Evolutionary conservation across 2,888 invertebrate species (phyloP).

Genomic region (Pyralis farinalis): DNA sequence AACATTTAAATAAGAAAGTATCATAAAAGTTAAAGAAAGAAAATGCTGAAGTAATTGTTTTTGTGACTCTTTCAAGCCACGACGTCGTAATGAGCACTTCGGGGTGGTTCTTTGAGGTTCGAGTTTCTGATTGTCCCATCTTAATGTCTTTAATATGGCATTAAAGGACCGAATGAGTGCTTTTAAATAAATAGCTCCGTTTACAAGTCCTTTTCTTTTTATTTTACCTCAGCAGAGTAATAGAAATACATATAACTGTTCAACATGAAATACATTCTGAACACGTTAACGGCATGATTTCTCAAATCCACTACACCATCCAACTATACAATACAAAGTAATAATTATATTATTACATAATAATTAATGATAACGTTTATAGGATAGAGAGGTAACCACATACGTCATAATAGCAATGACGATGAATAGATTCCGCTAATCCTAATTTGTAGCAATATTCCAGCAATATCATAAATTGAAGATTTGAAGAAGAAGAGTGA

Average conservation of each 20-base stretch:
- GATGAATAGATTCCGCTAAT: too few species aligned
- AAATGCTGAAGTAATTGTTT: slow-evolving; percentile 46
- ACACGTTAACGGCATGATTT: too few species aligned
- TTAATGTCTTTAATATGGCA: slow-evolving; percentile 9
- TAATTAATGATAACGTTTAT: too few species aligned
- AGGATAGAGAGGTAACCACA: too few species aligned
- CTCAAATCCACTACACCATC: too few species aligned
- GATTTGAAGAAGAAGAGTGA: too few species aligned
- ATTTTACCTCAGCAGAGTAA: background rate
- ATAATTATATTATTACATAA: too few species aligned
- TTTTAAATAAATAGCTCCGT: slow-evolving; percentile 5
- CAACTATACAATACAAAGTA: too few species aligned
- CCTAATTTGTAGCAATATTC: too few species aligned
- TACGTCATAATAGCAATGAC: too few species aligned
- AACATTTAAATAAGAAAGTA: background rate
- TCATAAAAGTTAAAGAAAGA: slow-evolving; percentile 18
- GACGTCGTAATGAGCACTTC: slow-evolving; percentile 52
- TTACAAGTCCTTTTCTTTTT: background rate
- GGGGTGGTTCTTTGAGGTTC: slow-evolving; percentile 38
- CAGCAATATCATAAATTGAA: too few species aligned
- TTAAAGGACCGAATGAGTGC: slow-evolving; percentile 4
- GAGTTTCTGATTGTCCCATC: slow-evolving; percentile 21
- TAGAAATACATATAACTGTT: background rate
- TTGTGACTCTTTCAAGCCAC: slow-evolving; percentile 44
- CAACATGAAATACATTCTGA: too few species aligned